A percentile compares a stretch with the other conserved stretches of the same genome.
Evolutionary conservation across 2,113 vertebrate genomes (phyloP).

Genomic region (Pundamilia nyererei): DNA sequence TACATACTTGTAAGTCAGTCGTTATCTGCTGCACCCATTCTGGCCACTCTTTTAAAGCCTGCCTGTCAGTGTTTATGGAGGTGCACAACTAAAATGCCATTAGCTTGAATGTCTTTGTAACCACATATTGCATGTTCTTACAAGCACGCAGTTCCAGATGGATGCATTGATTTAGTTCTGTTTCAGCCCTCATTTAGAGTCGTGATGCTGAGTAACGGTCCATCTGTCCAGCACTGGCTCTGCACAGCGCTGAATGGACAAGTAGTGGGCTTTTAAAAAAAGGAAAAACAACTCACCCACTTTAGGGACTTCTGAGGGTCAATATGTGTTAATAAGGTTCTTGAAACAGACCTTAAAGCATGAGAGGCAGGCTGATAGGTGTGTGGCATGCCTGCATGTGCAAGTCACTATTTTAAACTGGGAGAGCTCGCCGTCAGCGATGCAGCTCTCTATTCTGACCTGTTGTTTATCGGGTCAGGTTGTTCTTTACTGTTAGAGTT

Average conservation of each 20-base stretch:
- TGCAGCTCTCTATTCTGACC: neutral
- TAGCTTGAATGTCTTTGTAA: neutral
- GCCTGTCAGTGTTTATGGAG: neutral
- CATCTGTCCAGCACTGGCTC: conserved; percentile 34
- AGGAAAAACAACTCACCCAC: neutral
- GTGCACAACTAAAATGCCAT: neutral
- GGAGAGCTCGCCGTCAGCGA: neutral
- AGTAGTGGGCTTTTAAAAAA: neutral
- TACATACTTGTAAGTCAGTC: neutral
- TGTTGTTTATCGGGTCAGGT: conserved; percentile 2
- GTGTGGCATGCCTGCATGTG: too few species aligned
- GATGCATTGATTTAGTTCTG: conserved; percentile 32
- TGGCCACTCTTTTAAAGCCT: neutral
- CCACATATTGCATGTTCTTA: neutral
- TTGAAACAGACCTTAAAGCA: neutral
- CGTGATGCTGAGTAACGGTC: conserved; percentile 51
- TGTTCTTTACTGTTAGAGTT: neutral
- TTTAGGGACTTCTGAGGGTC: neutral
- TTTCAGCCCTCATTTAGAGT: conserved; percentile 14
- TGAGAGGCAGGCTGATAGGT: neutral
- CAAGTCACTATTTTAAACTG: conserved; percentile 18
- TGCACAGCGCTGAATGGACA: conserved; percentile 29
- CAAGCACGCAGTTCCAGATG: conserved; percentile 7
- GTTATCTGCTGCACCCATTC: neutral
- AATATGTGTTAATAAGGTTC: conserved; percentile 20